Evolutionary conservation across 1,140 invertebrate species (phyloP).

Genomic region (Forficula auricularia): DNA sequence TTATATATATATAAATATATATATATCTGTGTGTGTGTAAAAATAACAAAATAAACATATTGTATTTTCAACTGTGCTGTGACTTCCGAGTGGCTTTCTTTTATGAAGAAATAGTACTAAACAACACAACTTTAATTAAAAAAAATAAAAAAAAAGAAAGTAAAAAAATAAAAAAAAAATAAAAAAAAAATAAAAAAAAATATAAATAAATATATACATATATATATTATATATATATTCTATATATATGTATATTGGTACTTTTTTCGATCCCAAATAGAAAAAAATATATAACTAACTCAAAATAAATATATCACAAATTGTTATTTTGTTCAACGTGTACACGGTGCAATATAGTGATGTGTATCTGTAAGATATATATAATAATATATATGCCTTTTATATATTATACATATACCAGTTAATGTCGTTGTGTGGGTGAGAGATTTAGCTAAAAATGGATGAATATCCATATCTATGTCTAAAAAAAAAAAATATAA

Average conservation of each 20-base stretch:
- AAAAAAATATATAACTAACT: no score
- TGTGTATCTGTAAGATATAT: no score
- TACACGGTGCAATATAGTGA: no score
- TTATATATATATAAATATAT: neutral
- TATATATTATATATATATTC: neutral
- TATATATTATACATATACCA: neutral
- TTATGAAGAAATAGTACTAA: slow-evolving; percentile 4
- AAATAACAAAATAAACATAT: neutral
- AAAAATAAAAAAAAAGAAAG: slow-evolving; percentile 2
- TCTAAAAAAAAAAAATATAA: neutral
- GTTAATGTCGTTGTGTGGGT: no score
- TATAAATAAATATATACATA: neutral
- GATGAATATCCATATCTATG: no score
- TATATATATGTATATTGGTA: no score
- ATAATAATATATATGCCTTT: no score
- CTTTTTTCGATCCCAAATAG: no score
- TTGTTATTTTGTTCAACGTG: no score
- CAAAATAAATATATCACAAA: no score
- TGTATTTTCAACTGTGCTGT: slow-evolving; percentile 10
- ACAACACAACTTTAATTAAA: neutral
- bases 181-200: slow-evolving; percentile 1
- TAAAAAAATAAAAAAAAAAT: slow-evolving; percentile 5
- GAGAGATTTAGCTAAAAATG: no score
- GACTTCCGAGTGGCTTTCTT: slow-evolving; percentile 10
- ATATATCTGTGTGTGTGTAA: neutral